Evolutionary conservation across 2,797 vertebrate genomes (phyloP).

Genomic region (Botia almorhae): DNA sequence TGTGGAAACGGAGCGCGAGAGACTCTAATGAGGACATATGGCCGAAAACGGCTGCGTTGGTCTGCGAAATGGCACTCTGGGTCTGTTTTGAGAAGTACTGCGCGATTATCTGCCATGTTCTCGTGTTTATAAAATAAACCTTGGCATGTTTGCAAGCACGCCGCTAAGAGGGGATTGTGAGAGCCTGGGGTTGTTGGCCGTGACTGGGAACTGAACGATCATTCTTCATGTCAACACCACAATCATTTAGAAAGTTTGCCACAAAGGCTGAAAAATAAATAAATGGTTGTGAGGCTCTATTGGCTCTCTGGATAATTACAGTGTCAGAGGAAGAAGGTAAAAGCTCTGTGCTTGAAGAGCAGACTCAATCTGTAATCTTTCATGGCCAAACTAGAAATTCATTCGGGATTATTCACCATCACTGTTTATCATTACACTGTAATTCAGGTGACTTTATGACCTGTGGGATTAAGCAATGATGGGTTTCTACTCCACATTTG

Average conservation of each 20-base stretch:
- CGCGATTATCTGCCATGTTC: slow-evolving; percentile 67
- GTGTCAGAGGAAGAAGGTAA: slow-evolving; percentile 39
- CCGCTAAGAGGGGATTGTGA: slow-evolving; percentile 49
- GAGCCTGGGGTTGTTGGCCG: slow-evolving; percentile 52
- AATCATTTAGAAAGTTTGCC: slow-evolving; percentile 55
- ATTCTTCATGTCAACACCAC: slow-evolving; percentile 54
- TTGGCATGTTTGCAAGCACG: slow-evolving; percentile 56
- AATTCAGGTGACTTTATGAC: slow-evolving; percentile 13
- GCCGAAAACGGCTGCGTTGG: slow-evolving; percentile 53
- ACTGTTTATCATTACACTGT: slow-evolving; percentile 31
- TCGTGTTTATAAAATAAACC: slow-evolving; percentile 71
- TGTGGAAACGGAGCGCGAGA: slow-evolving; percentile 68
- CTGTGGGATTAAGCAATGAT: slow-evolving; percentile 27
- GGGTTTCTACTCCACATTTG: too few species aligned
- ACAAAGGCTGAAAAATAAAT: slow-evolving; percentile 45
- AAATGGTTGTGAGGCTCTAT: slow-evolving; percentile 47
- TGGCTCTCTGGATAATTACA: slow-evolving; percentile 40
- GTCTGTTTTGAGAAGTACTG: slow-evolving; percentile 70
- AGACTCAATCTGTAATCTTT: slow-evolving; percentile 28
- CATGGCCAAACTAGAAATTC: slow-evolving; percentile 2
- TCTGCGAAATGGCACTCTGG: slow-evolving; percentile 52
- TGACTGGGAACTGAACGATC: slow-evolving; percentile 52
- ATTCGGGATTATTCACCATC: slow-evolving; percentile 7
- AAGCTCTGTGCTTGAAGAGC: slow-evolving; percentile 24
- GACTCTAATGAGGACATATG: slow-evolving; percentile 70